Base-by-base conservation (phyloP, 2,888 invertebrate genomes). In the Anoplius nigerrimus region DNA sequence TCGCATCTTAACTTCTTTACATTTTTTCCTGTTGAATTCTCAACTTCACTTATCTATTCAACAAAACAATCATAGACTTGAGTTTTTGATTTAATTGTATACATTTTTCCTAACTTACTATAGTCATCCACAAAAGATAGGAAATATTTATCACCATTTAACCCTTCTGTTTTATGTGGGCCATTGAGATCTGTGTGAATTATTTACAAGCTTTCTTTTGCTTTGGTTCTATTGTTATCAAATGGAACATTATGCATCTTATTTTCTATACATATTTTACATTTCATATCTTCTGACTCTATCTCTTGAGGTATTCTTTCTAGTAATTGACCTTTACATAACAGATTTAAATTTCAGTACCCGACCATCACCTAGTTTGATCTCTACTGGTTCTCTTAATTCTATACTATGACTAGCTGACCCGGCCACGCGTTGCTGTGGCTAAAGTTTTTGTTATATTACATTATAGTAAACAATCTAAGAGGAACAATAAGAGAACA, bases 61-160 rank as follows among this genome's bases (percentile, higher is more conserved):
- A 66, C 53, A 21, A 79, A 67, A 62, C 74, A 69, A 62, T 75
- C 67, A 64, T 60, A 73, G 6, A 77, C 77, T 69, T 79, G 73
- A 59, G 53, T 52, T 66, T 78, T 75, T 1, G 69, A 51, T 72
- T 77, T 77, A 22, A 78, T 78, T 15, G 51, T 56, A 68, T 79
- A 79, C 16, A 74, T 62, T 60, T 51, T 62, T 1, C 67, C 69
- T 34, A 71, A 53, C 70, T 72, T 72, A 63, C 76, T 80, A 66
- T 69, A 77, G 58, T 79, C 78, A 65, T 80, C 80, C 2, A 79
- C 64, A 62, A 80, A 74, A 4, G 72, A 62, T 8, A 80, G 43
- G 61, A 79, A 79, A 62, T 77, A 79, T 72, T 54, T 77, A 69
- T 75, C 70, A 11, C 76, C 74, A 18, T 72, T 69, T 2, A 66